These are phyloP conservation scores for Hypanus sabinus DNA, from an alignment of 2,113 vertebrate genomes.

Conservation along the genomic window DNA sequence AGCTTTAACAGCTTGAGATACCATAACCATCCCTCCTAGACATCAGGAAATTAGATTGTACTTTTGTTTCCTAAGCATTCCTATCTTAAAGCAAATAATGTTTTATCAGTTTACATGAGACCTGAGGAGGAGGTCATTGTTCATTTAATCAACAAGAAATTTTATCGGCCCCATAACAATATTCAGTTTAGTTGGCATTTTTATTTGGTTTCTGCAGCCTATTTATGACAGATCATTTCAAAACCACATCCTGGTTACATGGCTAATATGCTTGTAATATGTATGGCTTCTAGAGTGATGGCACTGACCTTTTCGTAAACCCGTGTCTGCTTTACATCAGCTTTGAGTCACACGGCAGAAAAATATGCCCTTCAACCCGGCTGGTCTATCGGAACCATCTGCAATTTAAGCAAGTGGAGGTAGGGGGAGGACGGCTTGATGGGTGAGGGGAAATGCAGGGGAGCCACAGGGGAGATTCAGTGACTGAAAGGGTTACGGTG, in stretches of 20 bases:
- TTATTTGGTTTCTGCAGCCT: constrained; percentile 1
- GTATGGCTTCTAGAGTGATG: no score
- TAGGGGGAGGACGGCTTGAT: no score
- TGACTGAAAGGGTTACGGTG: no score
- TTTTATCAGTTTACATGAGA: not conserved
- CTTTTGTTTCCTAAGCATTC: not conserved
- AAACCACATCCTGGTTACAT: not conserved
- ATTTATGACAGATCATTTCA: not conserved
- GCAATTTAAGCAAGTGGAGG: not conserved
- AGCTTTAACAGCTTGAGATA: not conserved
- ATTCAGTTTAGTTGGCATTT: not conserved
- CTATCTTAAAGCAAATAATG: not conserved
- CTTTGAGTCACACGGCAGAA: not conserved
- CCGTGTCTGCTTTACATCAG: not conserved
- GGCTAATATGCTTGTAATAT: not conserved
- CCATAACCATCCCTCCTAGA: not conserved
- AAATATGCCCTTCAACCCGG: no score
- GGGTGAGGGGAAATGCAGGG: no score
- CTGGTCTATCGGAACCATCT: not conserved
- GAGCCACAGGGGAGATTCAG: no score
- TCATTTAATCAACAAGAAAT: not conserved
- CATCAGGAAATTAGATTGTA: not conserved
- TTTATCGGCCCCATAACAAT: not conserved
- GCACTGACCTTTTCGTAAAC: no score
- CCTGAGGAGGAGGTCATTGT: not conserved